These are phyloP conservation scores for Myotis daubentonii DNA, from an alignment of 2,797 vertebrate species.

Conservation along the genomic window DNA sequence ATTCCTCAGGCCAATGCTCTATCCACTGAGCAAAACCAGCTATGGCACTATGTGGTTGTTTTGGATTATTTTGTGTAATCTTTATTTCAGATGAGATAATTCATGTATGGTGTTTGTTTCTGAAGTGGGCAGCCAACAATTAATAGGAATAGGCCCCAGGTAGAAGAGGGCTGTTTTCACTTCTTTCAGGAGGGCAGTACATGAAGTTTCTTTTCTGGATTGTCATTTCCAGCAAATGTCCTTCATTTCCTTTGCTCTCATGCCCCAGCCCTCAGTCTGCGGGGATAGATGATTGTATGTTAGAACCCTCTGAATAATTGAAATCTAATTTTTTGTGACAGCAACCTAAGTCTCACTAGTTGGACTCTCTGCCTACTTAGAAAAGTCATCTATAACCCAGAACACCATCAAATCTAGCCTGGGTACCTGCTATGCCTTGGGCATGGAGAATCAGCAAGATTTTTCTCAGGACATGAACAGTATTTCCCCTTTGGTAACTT, in stretches of 20 bases:
- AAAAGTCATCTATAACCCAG: not conserved
- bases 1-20: too few species aligned
- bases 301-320: not conserved
- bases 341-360: not conserved
- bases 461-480: slow-evolving; percentile 49
- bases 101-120: slow-evolving; percentile 59
- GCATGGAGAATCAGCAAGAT: not conserved
- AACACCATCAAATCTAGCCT: not conserved
- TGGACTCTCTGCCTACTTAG: slow-evolving; percentile 14
- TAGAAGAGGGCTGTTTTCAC: slow-evolving; percentile 50
- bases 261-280: not conserved
- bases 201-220: slow-evolving; percentile 26
- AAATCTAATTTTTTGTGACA: slow-evolving; percentile 40
- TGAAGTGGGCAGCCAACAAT: slow-evolving; percentile 55
- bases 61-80: slow-evolving; percentile 48
- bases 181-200: not conserved
- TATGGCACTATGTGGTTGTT: not conserved
- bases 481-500: slow-evolving; percentile 60
- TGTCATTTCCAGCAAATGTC: slow-evolving; percentile 48
- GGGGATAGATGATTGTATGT: not conserved
- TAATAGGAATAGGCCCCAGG: slow-evolving; percentile 34
- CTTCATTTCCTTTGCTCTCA: slow-evolving; percentile 59
- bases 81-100: slow-evolving; percentile 66
- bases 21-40: too few species aligned
- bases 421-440: slow-evolving; percentile 2